These are phyloP conservation scores for Netelia fuscicornis DNA, from an alignment of 2,888 invertebrate genomes.

Conservation along the genomic window DNA sequence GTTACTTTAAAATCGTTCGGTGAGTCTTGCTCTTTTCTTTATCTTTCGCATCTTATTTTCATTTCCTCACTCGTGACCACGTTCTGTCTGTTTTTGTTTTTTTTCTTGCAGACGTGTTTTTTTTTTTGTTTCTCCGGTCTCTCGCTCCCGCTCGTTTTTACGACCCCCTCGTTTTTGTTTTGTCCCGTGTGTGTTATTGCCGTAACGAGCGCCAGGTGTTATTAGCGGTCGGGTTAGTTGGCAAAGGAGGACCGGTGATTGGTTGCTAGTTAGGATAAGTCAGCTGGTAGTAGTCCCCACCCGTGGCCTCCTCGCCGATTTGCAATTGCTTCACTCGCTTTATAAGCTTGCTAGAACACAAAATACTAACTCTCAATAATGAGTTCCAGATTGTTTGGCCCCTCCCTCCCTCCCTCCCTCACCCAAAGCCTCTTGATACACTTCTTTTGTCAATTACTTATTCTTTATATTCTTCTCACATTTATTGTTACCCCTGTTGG, in stretches of 20 bases:
- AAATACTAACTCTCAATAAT: constrained; percentile 78
- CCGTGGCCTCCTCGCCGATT: constrained; percentile 82
- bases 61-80: constrained; percentile 18
- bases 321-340: constrained; percentile 83
- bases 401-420: not conserved
- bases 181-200: constrained; percentile 60
- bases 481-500: constrained; percentile 21
- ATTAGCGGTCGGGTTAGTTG: constrained; percentile 75
- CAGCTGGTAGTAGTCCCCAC: constrained; percentile 84
- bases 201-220: constrained; percentile 69
- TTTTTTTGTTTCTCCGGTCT: constrained; percentile 11
- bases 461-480: constrained; percentile 1
- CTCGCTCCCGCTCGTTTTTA: constrained; percentile 31
- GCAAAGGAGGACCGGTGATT: constrained; percentile 78
- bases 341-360: constrained; percentile 84
- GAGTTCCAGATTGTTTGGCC: constrained; percentile 43
- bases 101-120: constrained; percentile 8
- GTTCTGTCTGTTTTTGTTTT: not conserved
- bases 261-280: constrained; percentile 83
- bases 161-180: constrained; percentile 41
- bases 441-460: constrained; percentile 16
- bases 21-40: constrained; percentile 41
- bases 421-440: not conserved
- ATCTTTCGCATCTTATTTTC: not conserved
- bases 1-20: constrained; percentile 41